Evolutionary conservation across 2,888 invertebrate species (phyloP), one percentile per base, ranked within the genome.

Genomic region (Brachynemurus nebulosus): DNA sequence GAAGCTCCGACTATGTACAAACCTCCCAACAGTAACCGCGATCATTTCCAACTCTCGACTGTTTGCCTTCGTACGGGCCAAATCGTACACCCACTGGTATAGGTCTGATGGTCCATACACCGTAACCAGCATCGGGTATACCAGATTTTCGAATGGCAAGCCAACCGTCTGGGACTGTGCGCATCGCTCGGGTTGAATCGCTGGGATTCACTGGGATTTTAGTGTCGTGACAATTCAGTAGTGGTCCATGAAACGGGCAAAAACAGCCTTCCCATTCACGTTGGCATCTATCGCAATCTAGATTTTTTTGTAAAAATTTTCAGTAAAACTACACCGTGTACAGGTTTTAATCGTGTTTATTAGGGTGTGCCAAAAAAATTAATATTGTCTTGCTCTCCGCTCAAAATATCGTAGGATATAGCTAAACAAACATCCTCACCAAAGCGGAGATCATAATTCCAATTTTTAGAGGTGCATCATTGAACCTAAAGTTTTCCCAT

Each of bases 21-120:
- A 21, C 46, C 35, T 35, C 25, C 35, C 34, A 46, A 35, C 42
- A 25, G 9, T 42, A 43, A 30, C n/a, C 45, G 14, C 25, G 39
- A 46, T 23, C 41, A 8, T 19, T 37, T 14, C 40, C 46, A 11
- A 21, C 17, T 8, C 27, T 17, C 6, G 8, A 36, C 19, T 44
- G 17, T 21, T 38, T 14, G 2, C 57, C 57, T 27, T 55, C 50
- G 20, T 55, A 56, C 0, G 57, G 57, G 1, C 56, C 57, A 47
- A 57, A 46, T 14, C 51, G 52, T 2, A 55, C 35, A 0, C 55
- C 54, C 33, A 50, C 44, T 5, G 49, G 49, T 11, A 57, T 27
- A 16, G 18, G 37, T 18, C 44, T 47, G 16, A 46, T 17, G 1
- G 54, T 50, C 41, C 55, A 56, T 1, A 55, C 53, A 12, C 37